Base-by-base conservation (phyloP, 2,888 invertebrate species). In the Trachelus stipa region DNA sequence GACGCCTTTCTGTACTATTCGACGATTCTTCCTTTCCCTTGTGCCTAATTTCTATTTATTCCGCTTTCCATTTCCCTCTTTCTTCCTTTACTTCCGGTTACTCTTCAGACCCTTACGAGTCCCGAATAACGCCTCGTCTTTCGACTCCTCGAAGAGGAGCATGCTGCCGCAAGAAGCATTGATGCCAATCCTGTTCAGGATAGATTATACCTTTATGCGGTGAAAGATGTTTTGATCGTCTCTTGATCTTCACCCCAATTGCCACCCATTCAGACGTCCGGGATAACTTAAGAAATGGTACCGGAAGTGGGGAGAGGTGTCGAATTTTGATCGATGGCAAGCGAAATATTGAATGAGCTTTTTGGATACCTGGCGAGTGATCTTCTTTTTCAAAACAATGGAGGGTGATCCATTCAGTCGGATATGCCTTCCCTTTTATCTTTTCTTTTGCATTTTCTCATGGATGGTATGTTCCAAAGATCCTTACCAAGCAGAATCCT, bases 181-280 rank as follows among this genome's bases (percentile, higher is more conserved):
- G 56, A 56, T 56, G 56, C 56, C 56, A 23, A 9, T 56, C 23
- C 56, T 56, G 23, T 56, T 56, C 23, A 56, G 56, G 56, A 23
- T 56, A 23, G 56, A 56, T 23, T 56, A 56, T 56, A 56, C 23
- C 56, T 56, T 56, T 68, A 68, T 68, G 73, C 78, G 68, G 33
- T 69, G 75, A 75, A 77, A 77, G 77, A 71, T 78, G 73, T 76
- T 76, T 76, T 78, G 73, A 78, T 68, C 73, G 68, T 15, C 74
- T 78, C 33, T 75, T 75, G 68, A 76, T 76, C 73, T 73, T 23
- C 68, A 34, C 73, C 75, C 71, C 34, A 74, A 77, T 74, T 74
- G 69, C 40, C 30, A 33, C 74, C 69, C 40, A 75, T 77, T 77
- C 77, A 77, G 69, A 69, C 34, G n/a, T 69, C 74, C 35, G 31